Evolutionary conservation across 1,140 invertebrate genomes (phyloP), one percentile per base, ranked within the genome.

Genomic region (Caenorhabditis brenneri): DNA sequence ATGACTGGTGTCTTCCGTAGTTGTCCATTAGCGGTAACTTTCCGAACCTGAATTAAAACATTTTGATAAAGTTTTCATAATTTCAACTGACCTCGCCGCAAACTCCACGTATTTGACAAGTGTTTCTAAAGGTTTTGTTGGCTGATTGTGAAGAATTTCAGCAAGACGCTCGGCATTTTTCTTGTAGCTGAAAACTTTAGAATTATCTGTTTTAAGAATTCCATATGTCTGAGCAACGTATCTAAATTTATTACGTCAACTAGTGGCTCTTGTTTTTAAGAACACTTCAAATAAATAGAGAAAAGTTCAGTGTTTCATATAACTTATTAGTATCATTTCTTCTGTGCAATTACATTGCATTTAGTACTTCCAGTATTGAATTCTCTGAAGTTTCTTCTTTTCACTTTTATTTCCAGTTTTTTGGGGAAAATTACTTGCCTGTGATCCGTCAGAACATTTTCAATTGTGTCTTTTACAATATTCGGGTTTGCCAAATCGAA

Each of bases 121-220:
- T 0, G 46, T 31, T 51, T 83, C 60, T 19, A 31, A 78, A 1
- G 81, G 10, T 9, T 58, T 31, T 15, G 42, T 51, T 24, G 81
- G 81, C 12, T 78, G 60, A 24, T 78, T 60, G 7, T 53, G 24
- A 4, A 83, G 27, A 24, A 83, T 83, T 24, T 58, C 53, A 15
- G 81, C 81, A 19, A 83, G 27, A 49, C 46, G 24, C 1, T 58
- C 42, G 9, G 81, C 81, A 27, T 58, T 46, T 19, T 16, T 1
- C 3, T 33, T 19, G 46, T 84, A 85, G 4, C 84, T 85, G 51
- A 78, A 83, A 51, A n/a, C n/a, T n/a, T n/a, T n/a, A n/a, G n/a
- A n/a, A n/a, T n/a, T n/a, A n/a, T n/a, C n/a, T n/a, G n/a, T n/a
- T n/a, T n/a, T n/a, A n/a, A n/a, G n/a, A n/a, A n/a, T n/a, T n/a